These are phyloP conservation scores for Acanthacorydalis orientalis DNA, from an alignment of 2,888 invertebrate species.

Conservation along the genomic window DNA sequence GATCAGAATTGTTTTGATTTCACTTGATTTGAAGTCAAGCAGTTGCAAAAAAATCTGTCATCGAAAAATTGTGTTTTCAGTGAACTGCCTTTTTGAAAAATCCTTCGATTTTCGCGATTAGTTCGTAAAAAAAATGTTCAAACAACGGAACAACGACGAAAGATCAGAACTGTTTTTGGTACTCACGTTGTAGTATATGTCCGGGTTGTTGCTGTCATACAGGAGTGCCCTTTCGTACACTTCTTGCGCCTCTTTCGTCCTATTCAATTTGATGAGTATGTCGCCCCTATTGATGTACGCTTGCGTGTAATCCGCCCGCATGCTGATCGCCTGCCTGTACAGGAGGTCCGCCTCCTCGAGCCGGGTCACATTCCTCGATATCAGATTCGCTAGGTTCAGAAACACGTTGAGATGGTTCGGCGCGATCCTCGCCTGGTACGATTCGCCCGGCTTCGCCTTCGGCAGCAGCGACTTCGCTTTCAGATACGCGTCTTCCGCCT, in stretches of 20 bases:
- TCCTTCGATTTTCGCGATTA: too few relatives aligned
- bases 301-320: constrained; percentile 90
- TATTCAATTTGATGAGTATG: constrained; percentile 84
- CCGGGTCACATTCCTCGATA: constrained; percentile 80
- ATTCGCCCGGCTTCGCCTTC: constrained; percentile 82
- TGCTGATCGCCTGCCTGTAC: constrained; percentile 89
- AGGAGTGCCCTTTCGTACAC: constrained; percentile 85
- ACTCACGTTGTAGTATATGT: constrained; percentile 88
- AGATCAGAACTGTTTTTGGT: constrained; percentile 2
- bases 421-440: constrained; percentile 88
- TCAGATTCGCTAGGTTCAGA: constrained; percentile 84
- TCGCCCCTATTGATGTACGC: constrained; percentile 96
- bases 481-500: constrained; percentile 86
- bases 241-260: constrained; percentile 85
- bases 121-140: too few relatives aligned
- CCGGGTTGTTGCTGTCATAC: constrained; percentile 86
- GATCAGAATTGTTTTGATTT: too few relatives aligned
- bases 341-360: constrained; percentile 88
- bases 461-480: constrained; percentile 78
- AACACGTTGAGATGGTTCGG: constrained; percentile 94
- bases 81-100: not conserved
- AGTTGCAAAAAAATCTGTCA: too few relatives aligned
- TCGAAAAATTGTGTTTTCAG: too few relatives aligned
- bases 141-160: not conserved
- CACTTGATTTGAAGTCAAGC: too few relatives aligned